Evolutionary conservation across 1,140 invertebrate species (phyloP).

Genomic region (Dendrolimus kikuchii): DNA sequence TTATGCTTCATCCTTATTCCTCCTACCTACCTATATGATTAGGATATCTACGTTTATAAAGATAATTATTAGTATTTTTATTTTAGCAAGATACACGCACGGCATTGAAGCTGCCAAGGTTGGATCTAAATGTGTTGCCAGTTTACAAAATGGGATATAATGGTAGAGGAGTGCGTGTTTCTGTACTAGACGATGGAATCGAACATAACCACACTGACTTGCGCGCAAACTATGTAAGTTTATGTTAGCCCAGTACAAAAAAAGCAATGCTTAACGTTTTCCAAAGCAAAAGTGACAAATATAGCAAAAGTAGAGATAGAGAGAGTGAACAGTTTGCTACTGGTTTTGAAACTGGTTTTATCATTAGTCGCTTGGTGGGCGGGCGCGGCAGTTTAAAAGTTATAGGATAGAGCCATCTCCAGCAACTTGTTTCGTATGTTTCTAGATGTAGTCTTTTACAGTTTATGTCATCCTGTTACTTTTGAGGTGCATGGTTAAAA

Average conservation of each 20-base stretch:
- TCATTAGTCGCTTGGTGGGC: background rate
- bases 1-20: no score
- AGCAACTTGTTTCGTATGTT: background rate
- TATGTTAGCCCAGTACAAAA: slow-evolving; percentile 40
- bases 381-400: background rate
- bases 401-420: background rate
- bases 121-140: slow-evolving; percentile 84
- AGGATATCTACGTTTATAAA: background rate
- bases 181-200: slow-evolving; percentile 90
- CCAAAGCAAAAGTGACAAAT: slow-evolving; percentile 15
- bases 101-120: slow-evolving; percentile 72
- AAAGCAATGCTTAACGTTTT: slow-evolving; percentile 25
- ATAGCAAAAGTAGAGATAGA: no score
- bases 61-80: slow-evolving; percentile 1
- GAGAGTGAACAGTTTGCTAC: no score
- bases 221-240: slow-evolving; percentile 84
- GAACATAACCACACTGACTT: slow-evolving; percentile 88
- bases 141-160: slow-evolving; percentile 87
- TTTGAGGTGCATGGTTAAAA: background rate
- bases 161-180: slow-evolving; percentile 85
- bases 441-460: background rate
- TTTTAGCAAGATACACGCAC: slow-evolving; percentile 79
- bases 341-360: no score
- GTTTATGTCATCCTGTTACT: slow-evolving; percentile 2
- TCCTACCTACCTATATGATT: no score